Conservation (phyloP, 2,113 vertebrate species). For the Macrotus californicus region DNA sequence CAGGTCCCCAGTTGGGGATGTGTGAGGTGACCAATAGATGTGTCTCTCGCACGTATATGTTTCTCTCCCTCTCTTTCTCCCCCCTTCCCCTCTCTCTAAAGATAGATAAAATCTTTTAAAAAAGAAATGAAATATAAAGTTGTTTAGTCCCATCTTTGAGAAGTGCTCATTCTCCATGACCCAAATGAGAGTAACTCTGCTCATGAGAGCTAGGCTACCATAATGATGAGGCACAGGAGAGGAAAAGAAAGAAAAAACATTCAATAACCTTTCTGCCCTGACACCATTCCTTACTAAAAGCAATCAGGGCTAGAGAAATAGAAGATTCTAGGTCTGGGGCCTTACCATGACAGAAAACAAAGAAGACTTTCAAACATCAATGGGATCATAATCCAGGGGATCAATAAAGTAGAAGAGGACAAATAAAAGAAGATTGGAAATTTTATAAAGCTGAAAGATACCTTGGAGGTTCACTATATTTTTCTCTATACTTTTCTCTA, state of each 20-base stretch:
- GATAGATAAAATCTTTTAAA: too few species aligned
- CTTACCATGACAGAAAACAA: background rate
- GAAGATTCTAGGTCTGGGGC: background rate
- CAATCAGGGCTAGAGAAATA: background rate
- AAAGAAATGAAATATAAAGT: background rate
- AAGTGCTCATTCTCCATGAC: background rate
- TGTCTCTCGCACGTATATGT: too few species aligned
- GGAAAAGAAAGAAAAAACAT: constrained; percentile 21
- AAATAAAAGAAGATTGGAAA: background rate
- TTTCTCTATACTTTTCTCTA: background rate
- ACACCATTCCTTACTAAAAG: background rate
- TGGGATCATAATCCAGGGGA: background rate
- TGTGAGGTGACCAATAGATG: too few species aligned
- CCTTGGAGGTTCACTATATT: background rate
- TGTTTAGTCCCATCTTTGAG: background rate
- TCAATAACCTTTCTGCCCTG: background rate
- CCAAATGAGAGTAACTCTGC: background rate
- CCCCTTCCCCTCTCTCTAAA: too few species aligned
- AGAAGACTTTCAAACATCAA: background rate
- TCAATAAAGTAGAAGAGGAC: background rate
- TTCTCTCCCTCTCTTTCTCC: too few species aligned
- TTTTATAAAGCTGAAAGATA: background rate
- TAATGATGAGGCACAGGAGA: background rate
- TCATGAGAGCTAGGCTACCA: background rate
- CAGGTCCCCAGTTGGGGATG: too few species aligned